Percentiles rank a stretch among this genome's conserved stretches.
Conservation (phyloP, 2,113 vertebrate genomes). For the Pelecanoides urinatrix region DNA sequence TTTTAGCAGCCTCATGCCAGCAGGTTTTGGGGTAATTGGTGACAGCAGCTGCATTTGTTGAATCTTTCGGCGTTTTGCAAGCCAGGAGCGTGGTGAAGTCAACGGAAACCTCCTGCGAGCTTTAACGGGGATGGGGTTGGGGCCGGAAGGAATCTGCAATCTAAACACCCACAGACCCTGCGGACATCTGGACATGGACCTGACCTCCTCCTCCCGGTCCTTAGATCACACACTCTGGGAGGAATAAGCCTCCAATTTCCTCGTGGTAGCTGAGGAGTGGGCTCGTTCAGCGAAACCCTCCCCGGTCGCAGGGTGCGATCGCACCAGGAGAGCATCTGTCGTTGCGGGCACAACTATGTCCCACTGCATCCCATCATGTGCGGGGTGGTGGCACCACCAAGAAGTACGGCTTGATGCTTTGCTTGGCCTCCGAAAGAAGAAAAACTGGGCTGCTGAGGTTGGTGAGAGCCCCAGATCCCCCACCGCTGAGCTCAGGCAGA, state of each 20-base stretch:
- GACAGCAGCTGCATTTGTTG: neutral
- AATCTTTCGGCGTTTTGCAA: neutral
- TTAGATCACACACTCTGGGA: fast-evolving
- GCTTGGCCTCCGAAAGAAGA: neutral
- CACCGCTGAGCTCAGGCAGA: neutral
- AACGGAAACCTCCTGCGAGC: neutral
- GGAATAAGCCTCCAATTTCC: neutral
- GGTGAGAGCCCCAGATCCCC: neutral
- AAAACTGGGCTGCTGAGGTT: neutral
- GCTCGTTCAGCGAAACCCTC: neutral
- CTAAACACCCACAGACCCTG: neutral
- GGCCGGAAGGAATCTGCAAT: neutral
- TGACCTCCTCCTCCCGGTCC: neutral
- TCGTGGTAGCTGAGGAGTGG: neutral
- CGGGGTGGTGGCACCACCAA: neutral
- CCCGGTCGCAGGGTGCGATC: fast-evolving
- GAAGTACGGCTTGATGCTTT: neutral
- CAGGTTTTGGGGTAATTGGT: neutral
- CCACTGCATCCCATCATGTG: fast-evolving
- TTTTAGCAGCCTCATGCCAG: neutral
- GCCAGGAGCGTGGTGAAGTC: neutral
- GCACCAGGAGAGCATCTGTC: neutral
- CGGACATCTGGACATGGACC: neutral
- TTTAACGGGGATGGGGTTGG: fast-evolving
- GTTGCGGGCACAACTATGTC: fast-evolving